Evolutionary conservation across 2,797 vertebrate species (phyloP).

Genomic region (Brachymystax lenok): DNA sequence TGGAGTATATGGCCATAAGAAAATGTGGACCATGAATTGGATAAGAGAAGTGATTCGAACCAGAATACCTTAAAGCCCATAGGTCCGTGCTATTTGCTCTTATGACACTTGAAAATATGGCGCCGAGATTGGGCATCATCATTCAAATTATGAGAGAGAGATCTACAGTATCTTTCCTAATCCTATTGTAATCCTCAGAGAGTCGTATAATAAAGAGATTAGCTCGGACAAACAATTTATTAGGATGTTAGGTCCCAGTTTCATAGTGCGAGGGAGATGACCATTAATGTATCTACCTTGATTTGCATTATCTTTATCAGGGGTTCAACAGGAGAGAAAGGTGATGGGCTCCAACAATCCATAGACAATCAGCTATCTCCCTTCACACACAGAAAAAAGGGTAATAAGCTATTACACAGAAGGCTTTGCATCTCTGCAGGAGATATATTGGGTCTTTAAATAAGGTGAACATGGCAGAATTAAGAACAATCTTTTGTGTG

Average conservation of each 20-base stretch:
- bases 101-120: constrained; percentile 36
- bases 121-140: constrained; percentile 40
- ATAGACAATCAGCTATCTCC: constrained; percentile 73
- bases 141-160: constrained; percentile 72
- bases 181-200: constrained; percentile 74
- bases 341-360: constrained; percentile 67
- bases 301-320: constrained; percentile 75
- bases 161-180: constrained; percentile 70
- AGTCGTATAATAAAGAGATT: constrained; percentile 84
- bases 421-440: constrained; percentile 51
- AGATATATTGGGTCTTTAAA: constrained; percentile 36
- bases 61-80: not conserved
- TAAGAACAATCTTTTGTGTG: constrained; percentile 39
- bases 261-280: constrained; percentile 73
- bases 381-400: constrained; percentile 66
- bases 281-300: constrained; percentile 75
- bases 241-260: constrained; percentile 67
- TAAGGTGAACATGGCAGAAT: constrained; percentile 57
- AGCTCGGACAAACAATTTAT: constrained; percentile 82
- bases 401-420: constrained; percentile 48
- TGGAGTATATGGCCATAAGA: not conserved
- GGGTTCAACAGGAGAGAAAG: constrained; percentile 60
- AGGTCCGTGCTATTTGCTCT: constrained; percentile 22
- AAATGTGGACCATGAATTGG: not conserved
- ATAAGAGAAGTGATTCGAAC: constrained; percentile 26